Percentiles rank a stretch among this genome's conserved stretches.
Conservation (phyloP, 2,113 vertebrate genomes). For the Mionectes macconnelli region DNA sequence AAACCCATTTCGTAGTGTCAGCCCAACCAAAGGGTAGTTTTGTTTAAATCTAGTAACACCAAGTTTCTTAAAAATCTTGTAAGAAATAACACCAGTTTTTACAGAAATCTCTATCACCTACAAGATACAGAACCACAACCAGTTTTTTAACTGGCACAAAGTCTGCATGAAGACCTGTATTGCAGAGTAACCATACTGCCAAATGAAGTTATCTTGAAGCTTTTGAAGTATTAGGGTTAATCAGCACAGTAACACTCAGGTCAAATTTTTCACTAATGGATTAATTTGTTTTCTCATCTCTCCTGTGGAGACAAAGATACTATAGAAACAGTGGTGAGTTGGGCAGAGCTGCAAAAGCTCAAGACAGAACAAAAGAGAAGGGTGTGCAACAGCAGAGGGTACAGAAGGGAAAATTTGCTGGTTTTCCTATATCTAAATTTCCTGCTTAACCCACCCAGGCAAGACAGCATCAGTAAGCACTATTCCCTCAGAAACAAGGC, state of each 20-base stretch:
- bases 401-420: neutral
- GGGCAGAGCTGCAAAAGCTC: neutral
- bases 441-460: neutral
- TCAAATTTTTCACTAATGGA: neutral
- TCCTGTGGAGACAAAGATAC: neutral
- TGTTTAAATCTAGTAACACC: neutral
- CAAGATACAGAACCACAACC: neutral
- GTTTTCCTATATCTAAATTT: neutral
- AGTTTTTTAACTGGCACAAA: neutral
- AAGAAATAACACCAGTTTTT: neutral
- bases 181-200: neutral
- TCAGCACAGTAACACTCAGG: neutral
- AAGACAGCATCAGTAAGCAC: neutral
- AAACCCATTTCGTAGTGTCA: neutral
- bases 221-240: neutral
- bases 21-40: neutral
- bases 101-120: neutral
- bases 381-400: neutral
- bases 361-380: neutral
- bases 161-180: neutral
- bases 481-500: neutral
- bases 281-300: neutral
- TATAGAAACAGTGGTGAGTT: neutral
- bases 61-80: neutral
- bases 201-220: neutral